Percentiles rank a stretch among this genome's conserved stretches.
Evolutionary conservation across 2,797 vertebrate genomes (phyloP).

Genomic region (Hyperoplus immaculatus): DNA sequence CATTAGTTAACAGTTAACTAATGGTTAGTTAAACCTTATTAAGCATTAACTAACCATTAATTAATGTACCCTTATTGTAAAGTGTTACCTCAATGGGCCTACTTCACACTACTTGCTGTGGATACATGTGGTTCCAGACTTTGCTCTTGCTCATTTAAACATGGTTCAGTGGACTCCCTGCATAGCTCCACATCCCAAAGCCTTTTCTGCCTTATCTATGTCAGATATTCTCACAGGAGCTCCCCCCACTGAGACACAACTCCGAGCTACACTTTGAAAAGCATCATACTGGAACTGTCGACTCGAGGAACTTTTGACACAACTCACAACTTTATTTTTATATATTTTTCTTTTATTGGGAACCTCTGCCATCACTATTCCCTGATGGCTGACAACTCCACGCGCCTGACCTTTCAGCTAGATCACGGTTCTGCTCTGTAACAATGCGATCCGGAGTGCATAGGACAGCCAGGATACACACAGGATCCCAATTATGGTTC

Average conservation of each 20-base stretch:
- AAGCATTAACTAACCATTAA: too few species aligned
- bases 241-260: slow-evolving; percentile 22
- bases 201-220: slow-evolving; percentile 17
- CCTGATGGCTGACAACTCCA: slow-evolving; percentile 23
- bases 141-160: slow-evolving; percentile 33
- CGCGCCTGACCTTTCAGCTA: slow-evolving; percentile 31
- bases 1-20: too few species aligned
- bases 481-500: slow-evolving; percentile 15
- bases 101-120: slow-evolving; percentile 4
- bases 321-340: neutral
- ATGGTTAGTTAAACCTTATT: too few species aligned
- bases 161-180: neutral
- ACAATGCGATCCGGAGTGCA: slow-evolving; percentile 26
- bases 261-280: slow-evolving; percentile 34
- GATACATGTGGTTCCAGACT: slow-evolving; percentile 3
- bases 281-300: slow-evolving; percentile 20
- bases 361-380: slow-evolving; percentile 37
- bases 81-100: neutral
- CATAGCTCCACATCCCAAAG: slow-evolving; percentile 2
- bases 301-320: slow-evolving; percentile 41
- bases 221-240: slow-evolving; percentile 44
- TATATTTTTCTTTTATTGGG: slow-evolving; percentile 13
- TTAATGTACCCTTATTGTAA: too few species aligned
- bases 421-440: slow-evolving; percentile 38
- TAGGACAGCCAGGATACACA: slow-evolving; percentile 38